Evolutionary conservation across 92 coral and sea anemone genomes (phyloP).

Genomic region (Anthopleura xanthogrammica): DNA sequence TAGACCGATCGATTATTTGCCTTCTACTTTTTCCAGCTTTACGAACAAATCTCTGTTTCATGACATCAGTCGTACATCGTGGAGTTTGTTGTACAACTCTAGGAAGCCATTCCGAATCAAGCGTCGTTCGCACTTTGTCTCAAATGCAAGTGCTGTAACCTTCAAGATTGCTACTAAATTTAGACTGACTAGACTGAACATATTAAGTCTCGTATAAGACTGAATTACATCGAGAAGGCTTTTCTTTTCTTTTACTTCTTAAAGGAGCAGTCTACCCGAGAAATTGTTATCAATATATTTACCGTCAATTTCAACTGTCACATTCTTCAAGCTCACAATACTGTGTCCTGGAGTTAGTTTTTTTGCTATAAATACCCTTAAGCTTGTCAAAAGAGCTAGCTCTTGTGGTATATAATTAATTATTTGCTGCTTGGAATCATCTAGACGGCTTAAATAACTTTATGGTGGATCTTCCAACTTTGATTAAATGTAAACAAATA

Average conservation of each 20-base stretch:
- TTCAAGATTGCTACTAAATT: neutral
- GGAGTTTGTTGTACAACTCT: neutral
- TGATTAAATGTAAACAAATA: constrained; percentile 18
- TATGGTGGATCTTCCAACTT: neutral
- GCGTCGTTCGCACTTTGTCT: neutral
- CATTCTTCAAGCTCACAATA: neutral
- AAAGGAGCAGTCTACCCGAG: neutral
- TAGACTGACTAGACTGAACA: neutral
- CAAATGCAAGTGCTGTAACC: neutral
- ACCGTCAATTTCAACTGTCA: neutral
- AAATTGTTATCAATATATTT: neutral
- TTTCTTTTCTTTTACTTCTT: neutral
- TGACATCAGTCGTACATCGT: neutral
- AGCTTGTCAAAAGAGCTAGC: neutral
- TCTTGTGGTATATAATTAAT: constrained; percentile 1
- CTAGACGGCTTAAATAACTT: neutral
- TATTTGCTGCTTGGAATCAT: constrained; percentile 1
- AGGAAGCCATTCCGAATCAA: constrained; percentile 1
- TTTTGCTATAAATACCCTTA: constrained; percentile 3
- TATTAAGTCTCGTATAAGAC: neutral
- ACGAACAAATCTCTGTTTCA: neutral
- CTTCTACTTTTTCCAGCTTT: neutral
- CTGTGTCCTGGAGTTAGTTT: neutral
- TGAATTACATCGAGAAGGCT: neutral
- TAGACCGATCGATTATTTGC: neutral